Base-by-base conservation (phyloP, 2,888 invertebrate species). In the Drosophila pegasa region DNA sequence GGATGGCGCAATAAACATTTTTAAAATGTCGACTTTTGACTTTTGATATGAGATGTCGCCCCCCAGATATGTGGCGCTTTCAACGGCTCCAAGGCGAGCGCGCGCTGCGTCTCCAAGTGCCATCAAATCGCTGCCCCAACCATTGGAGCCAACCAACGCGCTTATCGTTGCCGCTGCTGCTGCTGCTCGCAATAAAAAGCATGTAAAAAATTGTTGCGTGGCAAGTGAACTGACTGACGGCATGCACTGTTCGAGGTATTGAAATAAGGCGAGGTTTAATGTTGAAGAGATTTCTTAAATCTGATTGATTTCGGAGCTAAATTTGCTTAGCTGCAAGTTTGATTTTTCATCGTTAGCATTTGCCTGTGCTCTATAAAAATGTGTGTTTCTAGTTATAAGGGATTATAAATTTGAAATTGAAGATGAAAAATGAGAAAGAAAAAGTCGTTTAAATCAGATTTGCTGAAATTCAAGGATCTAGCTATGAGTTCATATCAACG, bases 1-100 rank as follows among this genome's bases (percentile, higher is more conserved):
- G 77, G 77, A 82, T 82, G 86, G 66, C 71, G 84, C 66, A 85
- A 87, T 85, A 87, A 85, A 85, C 89, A 89, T 85, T 85, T 82
- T 85, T 85, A 66, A 88, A 85, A 87, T 87, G 89, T 79, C 77
- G 75, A 77, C 77, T 79, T 71, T 87, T 73, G 73, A 52, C 71
- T 71, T 82, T 74, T 85, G 87, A 87, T 82, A 87, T 87, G 78
- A 69, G 75, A 75, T 78, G 65, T 57, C 48, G 35, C 9, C 54
- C 16, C 16, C 12, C 56, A 59, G 71, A 71, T 67, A 71, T 43
- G 65, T 40, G 18, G 29, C 37, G 60, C 14, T 43, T 56, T 22
- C 41, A 40, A 6, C 3, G 31, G 31, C 40, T 40, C 22, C 60
- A 31, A 29, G 31, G 20, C 69, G 22, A n/a, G n/a, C 41, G 33